These are phyloP conservation scores for Nomia melanderi DNA, from an alignment of 1,140 invertebrate species.

Conservation along the genomic window DNA sequence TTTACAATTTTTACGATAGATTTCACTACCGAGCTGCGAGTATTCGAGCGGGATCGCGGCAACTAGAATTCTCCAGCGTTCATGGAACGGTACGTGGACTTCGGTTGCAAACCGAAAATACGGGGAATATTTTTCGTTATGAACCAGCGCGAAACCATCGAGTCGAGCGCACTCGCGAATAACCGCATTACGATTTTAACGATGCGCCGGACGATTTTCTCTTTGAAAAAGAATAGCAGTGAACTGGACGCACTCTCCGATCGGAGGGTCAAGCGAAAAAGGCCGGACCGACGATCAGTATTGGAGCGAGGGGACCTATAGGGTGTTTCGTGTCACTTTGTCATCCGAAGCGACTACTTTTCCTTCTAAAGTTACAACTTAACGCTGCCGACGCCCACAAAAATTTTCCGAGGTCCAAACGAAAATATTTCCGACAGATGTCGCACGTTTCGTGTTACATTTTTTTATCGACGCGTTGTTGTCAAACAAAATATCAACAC, in stretches of 20 bases:
- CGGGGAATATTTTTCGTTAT: constrained; percentile 3
- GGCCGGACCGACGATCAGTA: neutral
- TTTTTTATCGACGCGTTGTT: too few species aligned
- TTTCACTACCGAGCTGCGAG: constrained; percentile 57
- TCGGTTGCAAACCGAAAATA: neutral
- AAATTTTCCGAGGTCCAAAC: neutral
- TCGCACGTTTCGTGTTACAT: too few species aligned
- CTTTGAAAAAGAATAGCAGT: constrained; percentile 39
- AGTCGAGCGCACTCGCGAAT: neutral
- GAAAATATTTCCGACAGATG: neutral
- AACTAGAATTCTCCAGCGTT: constrained; percentile 34
- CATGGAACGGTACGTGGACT: neutral
- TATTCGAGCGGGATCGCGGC: constrained; percentile 30
- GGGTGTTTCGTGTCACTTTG: constrained; percentile 20
- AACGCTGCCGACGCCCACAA: constrained; percentile 42
- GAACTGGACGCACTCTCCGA: neutral
- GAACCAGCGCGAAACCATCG: neutral
- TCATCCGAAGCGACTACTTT: constrained; percentile 16
- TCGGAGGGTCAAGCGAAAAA: neutral
- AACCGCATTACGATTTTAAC: constrained; percentile 42
- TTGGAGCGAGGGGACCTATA: neutral
- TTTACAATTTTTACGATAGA: constrained; percentile 69
- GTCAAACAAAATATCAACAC: too few species aligned
- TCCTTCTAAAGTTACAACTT: constrained; percentile 33
- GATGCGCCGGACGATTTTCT: constrained; percentile 24